Base-by-base conservation (phyloP, 1,140 invertebrate species). In the Samia ricini region DNA sequence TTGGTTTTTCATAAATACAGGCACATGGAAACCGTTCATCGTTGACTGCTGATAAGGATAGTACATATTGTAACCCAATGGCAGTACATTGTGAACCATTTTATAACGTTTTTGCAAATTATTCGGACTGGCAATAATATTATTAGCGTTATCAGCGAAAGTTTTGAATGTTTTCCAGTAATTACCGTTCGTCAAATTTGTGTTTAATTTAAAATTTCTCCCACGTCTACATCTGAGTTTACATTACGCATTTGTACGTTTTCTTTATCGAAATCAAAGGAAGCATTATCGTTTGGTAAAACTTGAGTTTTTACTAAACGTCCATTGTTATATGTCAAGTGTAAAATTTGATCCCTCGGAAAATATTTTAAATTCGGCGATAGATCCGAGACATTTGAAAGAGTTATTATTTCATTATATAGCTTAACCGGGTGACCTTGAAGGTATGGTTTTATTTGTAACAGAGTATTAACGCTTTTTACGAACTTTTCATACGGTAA, bases 401-500 rank as follows among this genome's bases (percentile, higher is more conserved):
- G 10, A 3, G 62, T 22, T 22, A 84, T 50, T 23, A 86, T 57
- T 56, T 79, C 72, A 56, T 77, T 61, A 52, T 77, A 67, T 12
- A 82, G 55, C 50, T 68, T 65, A 12, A 15, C 49, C 1, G 74
- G 79, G 15, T 78, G 52, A 2, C 60, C 59, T 55, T 60, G 71
- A n/a, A 86, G 58, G 21, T 68, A 22, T 5, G 77, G 72, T 36
- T 69, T 72, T 26, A 56, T 66, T 7, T 42, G 10, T 7, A 77
- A 10, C 22, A 82, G 56, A 19, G 72, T 71, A 10, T 71, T 54
- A 20, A 82, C 51, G 33, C 78, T 73, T 6, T 65, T 60, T 7
- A 80, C 29, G 24, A 83, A 86, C 21, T 56, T 58, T 7, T 64
- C n/a, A 21, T 81, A 83, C n/a, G 85, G 85, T 15, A 88, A 42